A percentile compares a stretch with the other conserved stretches of the same genome.
Evolutionary conservation across 2,113 vertebrate genomes (phyloP).

Genomic region (Protobothrops mucrosquamatus): DNA sequence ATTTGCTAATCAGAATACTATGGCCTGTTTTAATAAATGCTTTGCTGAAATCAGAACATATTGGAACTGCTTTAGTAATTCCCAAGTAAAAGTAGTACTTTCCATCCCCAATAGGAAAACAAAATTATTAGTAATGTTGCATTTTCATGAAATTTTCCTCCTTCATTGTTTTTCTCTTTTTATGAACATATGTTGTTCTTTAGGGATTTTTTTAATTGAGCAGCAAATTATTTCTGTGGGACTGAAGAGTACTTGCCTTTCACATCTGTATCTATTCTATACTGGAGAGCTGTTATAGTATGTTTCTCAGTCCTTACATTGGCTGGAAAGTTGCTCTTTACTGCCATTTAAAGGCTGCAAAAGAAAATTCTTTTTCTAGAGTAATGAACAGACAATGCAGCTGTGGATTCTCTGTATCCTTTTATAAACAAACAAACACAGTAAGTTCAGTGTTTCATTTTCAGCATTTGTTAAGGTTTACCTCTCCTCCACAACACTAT

Average conservation of each 20-base stretch:
- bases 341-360: not conserved
- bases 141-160: not conserved
- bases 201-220: not conserved
- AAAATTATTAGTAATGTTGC: not conserved
- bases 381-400: not conserved
- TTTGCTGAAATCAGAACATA: not conserved
- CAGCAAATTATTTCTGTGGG: not conserved
- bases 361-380: not conserved
- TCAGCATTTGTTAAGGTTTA: not conserved
- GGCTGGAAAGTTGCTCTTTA: not conserved
- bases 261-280: not conserved
- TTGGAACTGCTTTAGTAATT: not conserved
- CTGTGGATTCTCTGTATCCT: not conserved
- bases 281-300: not conserved
- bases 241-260: not conserved
- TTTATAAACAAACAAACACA: not conserved
- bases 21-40: not conserved
- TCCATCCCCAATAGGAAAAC: not conserved
- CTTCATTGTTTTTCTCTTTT: not conserved
- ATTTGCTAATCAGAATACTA: not conserved
- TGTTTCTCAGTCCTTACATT: not conserved
- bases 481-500: not conserved
- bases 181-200: not conserved
- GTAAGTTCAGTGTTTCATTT: not conserved
- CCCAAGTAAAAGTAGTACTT: not conserved